Evolutionary conservation across 2,797 vertebrate species (phyloP).

Genomic region (Notolabrus celidotus): DNA sequence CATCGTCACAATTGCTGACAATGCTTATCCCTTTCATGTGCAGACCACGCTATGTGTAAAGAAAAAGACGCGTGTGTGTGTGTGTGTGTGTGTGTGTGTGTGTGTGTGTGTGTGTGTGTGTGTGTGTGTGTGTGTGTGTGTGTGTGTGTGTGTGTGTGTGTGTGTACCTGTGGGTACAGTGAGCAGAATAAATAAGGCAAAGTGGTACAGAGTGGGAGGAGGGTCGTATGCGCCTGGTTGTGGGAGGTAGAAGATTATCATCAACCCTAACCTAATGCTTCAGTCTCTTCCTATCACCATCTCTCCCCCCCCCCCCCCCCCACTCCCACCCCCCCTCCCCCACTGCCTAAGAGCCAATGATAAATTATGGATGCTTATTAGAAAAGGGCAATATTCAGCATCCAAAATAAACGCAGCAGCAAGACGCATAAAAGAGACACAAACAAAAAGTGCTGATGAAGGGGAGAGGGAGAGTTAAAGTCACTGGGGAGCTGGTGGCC

Average conservation of each 20-base stretch:
- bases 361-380: slow-evolving; percentile 88
- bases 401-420: slow-evolving; percentile 78
- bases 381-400: slow-evolving; percentile 87
- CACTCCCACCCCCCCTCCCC: slow-evolving; percentile 45
- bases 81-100: not conserved
- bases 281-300: slow-evolving; percentile 67
- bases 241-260: slow-evolving; percentile 68
- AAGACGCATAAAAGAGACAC: slow-evolving; percentile 74
- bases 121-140: not conserved
- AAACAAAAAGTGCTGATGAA: slow-evolving; percentile 77
- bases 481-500: slow-evolving; percentile 60
- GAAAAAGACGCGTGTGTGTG: slow-evolving; percentile 1
- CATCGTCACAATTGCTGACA: slow-evolving; percentile 46
- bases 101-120: not conserved
- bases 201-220: slow-evolving; percentile 53
- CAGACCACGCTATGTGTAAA: slow-evolving; percentile 30
- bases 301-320: slow-evolving; percentile 44
- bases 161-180: not conserved
- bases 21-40: slow-evolving; percentile 49
- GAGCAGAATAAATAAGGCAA: slow-evolving; percentile 32
- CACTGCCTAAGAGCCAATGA: slow-evolving; percentile 74
- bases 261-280: slow-evolving; percentile 67
- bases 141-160: not conserved
- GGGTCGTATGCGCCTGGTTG: slow-evolving; percentile 58
- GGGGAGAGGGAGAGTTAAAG: slow-evolving; percentile 58